Percentiles rank a stretch among this genome's conserved stretches.
Conservation (phyloP, 2,113 vertebrate species). For the Microtus montanus region DNA sequence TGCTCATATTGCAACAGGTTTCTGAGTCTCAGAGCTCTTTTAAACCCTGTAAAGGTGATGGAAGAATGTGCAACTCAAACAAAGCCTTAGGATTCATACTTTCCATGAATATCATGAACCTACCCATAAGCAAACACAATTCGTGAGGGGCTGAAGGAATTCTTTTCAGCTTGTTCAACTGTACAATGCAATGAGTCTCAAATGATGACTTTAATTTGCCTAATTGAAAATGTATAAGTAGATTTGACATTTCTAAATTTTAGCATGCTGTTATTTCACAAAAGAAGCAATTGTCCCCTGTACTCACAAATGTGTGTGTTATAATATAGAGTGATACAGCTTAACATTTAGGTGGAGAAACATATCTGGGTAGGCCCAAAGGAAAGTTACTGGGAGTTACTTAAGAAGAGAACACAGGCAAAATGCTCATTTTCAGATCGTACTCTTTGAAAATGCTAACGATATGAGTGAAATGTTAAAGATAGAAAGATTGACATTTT, state of each 20-base stretch:
- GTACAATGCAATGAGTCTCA: neutral
- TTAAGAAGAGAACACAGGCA: neutral
- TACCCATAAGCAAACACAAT: neutral
- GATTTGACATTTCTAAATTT: neutral
- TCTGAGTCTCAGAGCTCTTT: conserved; percentile 16
- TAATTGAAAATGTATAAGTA: neutral
- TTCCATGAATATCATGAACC: neutral
- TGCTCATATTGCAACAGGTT: conserved; percentile 15
- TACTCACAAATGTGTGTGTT: neutral
- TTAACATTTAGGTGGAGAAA: neutral
- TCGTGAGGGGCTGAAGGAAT: neutral
- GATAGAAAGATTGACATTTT: neutral
- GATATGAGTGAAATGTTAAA: neutral
- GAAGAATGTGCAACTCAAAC: neutral
- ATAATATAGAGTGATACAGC: neutral
- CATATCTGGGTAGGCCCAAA: neutral
- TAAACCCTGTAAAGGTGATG: neutral
- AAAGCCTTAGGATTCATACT: neutral
- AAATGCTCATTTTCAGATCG: neutral
- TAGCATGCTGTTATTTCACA: neutral
- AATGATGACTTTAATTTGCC: neutral
- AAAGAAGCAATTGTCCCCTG: neutral
- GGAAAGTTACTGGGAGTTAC: neutral
- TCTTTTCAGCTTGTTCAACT: neutral
- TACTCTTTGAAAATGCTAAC: neutral